Base-by-base conservation (phyloP, 2,797 vertebrate genomes). In the Glossophaga mutica region DNA sequence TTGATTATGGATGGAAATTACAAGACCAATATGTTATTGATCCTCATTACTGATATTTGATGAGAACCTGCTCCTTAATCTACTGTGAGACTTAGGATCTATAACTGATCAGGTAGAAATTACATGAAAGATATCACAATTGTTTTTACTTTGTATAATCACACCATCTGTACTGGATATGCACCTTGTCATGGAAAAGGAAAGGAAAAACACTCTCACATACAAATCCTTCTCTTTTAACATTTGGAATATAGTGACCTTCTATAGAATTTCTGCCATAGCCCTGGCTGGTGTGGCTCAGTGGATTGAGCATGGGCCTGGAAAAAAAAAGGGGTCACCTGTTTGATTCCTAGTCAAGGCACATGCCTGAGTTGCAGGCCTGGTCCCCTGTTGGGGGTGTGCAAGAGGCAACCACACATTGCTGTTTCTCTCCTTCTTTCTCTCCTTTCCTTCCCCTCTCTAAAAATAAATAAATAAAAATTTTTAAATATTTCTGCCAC, bases 111-210 rank as follows among this genome's bases (percentile, higher is more conserved):
- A 83, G 34, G 24, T 73, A 44, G 44, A 78, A 81, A 87, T 12
- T 50, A 21, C 21, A 83, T 32, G 19, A 83, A 94, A 83, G 62
- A 73, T 44, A 10, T 24, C 77, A 77, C 10, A 18, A 22, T 22
- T 91, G 21, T 55, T 94, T 92, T 90, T n/a, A 82, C n/a, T 90
- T 73, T 90, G 67, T 44, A 67, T n/a, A 50, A n/a, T 68, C n/a
- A 34, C 42, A 59, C 18, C 44, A 65, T 21, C 7, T 71, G 59
- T 62, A 9, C 46, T 73, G 48, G 19, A 55, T 57, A 50, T 62
- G 42, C 77, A 4, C 19, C 44, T 89, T 83, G n/a, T 73, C 76
- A 57, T 71, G 24, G 34, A 90, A 67, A 3, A 44, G 21, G 83
- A 48, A 94, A 93, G 48, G 15, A 46, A 73, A 92, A 90, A 79